phyloP scores from a whole-genome alignment of 2,888 invertebrate genomes.

The Osmoderma eremita region DNA sequence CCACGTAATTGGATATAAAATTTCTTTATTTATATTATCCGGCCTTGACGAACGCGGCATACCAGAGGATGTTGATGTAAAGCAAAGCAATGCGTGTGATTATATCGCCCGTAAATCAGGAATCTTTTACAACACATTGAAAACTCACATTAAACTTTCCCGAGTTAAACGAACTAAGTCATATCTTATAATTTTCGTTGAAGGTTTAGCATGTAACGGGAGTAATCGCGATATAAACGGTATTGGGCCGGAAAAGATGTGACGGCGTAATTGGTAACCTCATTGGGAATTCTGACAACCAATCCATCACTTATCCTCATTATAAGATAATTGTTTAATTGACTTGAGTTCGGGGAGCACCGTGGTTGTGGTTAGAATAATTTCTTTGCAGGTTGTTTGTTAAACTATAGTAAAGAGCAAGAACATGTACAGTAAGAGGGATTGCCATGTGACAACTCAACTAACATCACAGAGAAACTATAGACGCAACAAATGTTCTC shows the following conservation, averaged over 20 bases:
- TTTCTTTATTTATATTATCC: neutral
- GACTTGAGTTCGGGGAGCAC: constrained; percentile 43
- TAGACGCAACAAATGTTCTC: no score
- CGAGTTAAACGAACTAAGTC: constrained; percentile 47
- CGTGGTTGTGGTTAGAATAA: constrained; percentile 18
- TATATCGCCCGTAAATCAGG: constrained; percentile 42
- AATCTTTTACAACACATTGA: constrained; percentile 45
- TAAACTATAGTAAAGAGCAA: no score
- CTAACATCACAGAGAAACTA: no score
- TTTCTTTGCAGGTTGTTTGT: constrained; percentile 3
- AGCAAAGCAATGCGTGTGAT: constrained; percentile 43
- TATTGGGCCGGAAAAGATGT: constrained; percentile 39
- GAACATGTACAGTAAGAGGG: no score
- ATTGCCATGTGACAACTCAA: no score
- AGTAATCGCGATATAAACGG: constrained; percentile 44
- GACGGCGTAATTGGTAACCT: constrained; percentile 50
- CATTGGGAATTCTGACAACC: constrained; percentile 54
- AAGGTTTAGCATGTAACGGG: constrained; percentile 48
- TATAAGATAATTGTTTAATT: constrained; percentile 54
- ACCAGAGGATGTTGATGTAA: constrained; percentile 36
- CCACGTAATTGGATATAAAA: neutral
- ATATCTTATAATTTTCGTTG: constrained; percentile 36
- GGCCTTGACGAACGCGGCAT: constrained; percentile 2
- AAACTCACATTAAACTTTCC: constrained; percentile 45
- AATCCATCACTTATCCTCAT: constrained; percentile 55